Conservation (phyloP, 2,888 invertebrate genomes). For the Exephanes ischioxanthus region DNA sequence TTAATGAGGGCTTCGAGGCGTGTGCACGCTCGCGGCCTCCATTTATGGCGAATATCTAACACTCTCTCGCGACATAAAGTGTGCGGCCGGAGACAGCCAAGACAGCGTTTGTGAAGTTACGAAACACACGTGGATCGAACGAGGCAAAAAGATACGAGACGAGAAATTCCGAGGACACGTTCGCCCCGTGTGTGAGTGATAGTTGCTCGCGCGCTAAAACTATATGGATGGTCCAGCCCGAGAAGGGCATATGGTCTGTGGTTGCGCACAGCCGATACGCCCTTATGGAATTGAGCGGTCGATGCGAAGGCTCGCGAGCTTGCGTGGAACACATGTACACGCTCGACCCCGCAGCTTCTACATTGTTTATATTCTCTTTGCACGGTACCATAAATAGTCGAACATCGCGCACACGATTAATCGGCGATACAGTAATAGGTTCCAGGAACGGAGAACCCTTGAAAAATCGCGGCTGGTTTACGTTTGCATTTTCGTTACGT, state of each 20-base stretch:
- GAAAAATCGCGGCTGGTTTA: neutral
- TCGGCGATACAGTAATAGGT: neutral
- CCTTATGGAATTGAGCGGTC: too few relatives aligned
- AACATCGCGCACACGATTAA: neutral
- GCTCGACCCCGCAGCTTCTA: neutral
- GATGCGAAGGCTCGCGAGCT: neutral
- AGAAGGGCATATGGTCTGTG: neutral
- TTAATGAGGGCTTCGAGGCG: slow-evolving; percentile 78
- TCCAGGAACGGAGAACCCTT: neutral
- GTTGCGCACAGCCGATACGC: too few relatives aligned
- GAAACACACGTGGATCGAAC: slow-evolving; percentile 35
- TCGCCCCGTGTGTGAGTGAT: slow-evolving; percentile 27
- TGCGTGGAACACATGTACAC: neutral
- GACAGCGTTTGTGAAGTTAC: slow-evolving; percentile 32
- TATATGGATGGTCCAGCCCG: neutral
- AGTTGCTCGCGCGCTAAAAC: neutral
- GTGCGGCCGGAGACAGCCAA: slow-evolving; percentile 40
- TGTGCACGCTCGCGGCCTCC: slow-evolving; percentile 77
- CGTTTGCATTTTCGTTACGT: neutral
- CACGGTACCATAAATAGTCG: slow-evolving; percentile 36
- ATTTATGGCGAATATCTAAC: slow-evolving; percentile 10
- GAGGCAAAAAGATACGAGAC: slow-evolving; percentile 41
- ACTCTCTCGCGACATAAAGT: slow-evolving; percentile 5
- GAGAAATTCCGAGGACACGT: slow-evolving; percentile 49
- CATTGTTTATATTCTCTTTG: slow-evolving; percentile 31